A percentile compares a stretch with the other conserved stretches of the same genome.
These are phyloP conservation scores for Callipepla californica DNA, from an alignment of 2,113 vertebrate species.

Conservation along the genomic window DNA sequence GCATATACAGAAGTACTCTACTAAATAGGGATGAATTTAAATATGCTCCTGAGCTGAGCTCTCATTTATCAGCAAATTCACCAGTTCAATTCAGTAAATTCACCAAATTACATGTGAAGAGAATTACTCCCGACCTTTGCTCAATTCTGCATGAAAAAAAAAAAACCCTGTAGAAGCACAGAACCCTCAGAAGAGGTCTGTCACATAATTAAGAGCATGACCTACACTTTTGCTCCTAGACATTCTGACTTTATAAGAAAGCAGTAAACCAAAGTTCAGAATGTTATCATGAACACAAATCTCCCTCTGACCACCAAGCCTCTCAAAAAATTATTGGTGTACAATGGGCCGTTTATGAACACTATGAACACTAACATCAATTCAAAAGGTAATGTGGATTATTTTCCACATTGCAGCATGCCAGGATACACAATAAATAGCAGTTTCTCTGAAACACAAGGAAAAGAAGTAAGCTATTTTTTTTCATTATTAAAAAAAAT, in stretches of 20 bases:
- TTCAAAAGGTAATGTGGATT: neutral
- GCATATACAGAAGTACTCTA: neutral
- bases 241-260: neutral
- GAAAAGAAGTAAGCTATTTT: neutral
- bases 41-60: neutral
- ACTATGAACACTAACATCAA: neutral
- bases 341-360: neutral
- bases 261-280: neutral
- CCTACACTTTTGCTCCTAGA: neutral
- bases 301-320: neutral
- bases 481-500: neutral
- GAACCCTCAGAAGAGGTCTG: neutral
- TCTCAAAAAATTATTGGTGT: rapidly evolving
- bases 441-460: neutral
- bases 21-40: neutral
- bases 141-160: neutral
- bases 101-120: neutral
- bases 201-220: neutral
- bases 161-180: neutral
- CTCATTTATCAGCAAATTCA: neutral
- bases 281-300: neutral
- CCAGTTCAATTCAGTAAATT: neutral
- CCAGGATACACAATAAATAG: neutral
- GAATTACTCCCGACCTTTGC: neutral
- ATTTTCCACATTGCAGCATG: neutral